Conservation (phyloP, 2,888 invertebrate species). For the Tubulanus polymorphus region DNA sequence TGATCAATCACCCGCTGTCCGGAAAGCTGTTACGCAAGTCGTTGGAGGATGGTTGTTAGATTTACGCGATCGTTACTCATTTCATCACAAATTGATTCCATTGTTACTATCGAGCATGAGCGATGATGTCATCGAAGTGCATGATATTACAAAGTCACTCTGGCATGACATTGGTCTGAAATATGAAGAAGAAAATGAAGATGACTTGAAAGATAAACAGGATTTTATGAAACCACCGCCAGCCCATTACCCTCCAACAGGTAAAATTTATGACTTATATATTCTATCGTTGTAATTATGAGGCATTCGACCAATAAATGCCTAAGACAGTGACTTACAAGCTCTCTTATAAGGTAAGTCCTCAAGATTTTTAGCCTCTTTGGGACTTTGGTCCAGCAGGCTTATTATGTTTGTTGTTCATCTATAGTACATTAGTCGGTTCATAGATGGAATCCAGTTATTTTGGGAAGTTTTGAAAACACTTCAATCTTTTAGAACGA, state of each 20-base stretch:
- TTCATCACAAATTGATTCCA: conserved; percentile 80
- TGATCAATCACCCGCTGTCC: conserved; percentile 75
- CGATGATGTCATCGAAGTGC: conserved; percentile 71
- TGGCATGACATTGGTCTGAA: conserved; percentile 58
- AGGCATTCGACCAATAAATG: too few species aligned
- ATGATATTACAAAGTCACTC: conserved; percentile 40
- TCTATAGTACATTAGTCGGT: too few species aligned
- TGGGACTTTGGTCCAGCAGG: too few species aligned
- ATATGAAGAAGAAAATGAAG: conserved; percentile 81
- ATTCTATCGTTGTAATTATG: too few species aligned
- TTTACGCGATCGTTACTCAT: conserved; percentile 82
- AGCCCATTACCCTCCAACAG: conserved; percentile 68
- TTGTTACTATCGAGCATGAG: conserved; percentile 77
- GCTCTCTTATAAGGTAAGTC: too few species aligned
- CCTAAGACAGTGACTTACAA: too few species aligned
- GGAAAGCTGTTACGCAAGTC: conserved; percentile 70
- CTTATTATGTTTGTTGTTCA: too few species aligned
- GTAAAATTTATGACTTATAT: too few species aligned
- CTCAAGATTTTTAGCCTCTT: too few species aligned
- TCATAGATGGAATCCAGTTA: too few species aligned
- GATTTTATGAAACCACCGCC: conserved; percentile 65
- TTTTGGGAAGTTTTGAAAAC: too few species aligned
- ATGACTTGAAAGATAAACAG: conserved; percentile 76
- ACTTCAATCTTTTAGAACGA: too few species aligned
- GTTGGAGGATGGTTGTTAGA: conserved; percentile 74